Evolutionary conservation across 2,888 invertebrate genomes (phyloP), one percentile per base, ranked within the genome.

Genomic region (Nasonia oneida): DNA sequence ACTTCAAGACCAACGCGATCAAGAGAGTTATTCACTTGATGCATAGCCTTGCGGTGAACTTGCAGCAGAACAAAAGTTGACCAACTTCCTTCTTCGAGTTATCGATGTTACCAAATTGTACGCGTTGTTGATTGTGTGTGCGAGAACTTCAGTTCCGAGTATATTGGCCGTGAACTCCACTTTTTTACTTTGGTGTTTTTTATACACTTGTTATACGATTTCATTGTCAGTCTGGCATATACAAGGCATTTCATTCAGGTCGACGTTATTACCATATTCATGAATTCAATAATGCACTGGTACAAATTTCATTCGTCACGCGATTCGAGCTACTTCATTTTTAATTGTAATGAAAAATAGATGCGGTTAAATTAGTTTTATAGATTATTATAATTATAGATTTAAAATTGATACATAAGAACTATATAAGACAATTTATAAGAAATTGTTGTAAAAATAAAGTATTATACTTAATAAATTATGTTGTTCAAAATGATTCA

Each of bases 11-110:
- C 10, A 83, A 86, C 15, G 39, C 87, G 33, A 23, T 89, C 10
- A 89, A 87, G 79, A 86, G 74, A 29, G 71, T 90, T 6, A 78
- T 90, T 12, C 39, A 88, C 81, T 89, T 87, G 86, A 15, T 91
- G 47, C 90, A 88, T 73, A 71, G 86, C 8, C 64, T 89, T 53
- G 29, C 77, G 37, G 64, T 37, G 15, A 77, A 37, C 29, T 33
- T 5, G 23, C 42, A 23, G 3, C 3, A 73, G 23, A 23, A 14
- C n/a, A 61, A n/a, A 61, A 61, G 53, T 18, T 18, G 53, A 53
- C 6, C 18, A 18, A 53, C 3, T 15, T 53, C 50, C 50, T 53
- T 53, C 50, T 53, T 53, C 1, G 15, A 53, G 15, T 53, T 53
- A 53, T 53, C 4, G 14, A 53, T 14, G 15, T 53, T 53, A 53